Conservation (phyloP, 2,113 vertebrate species). For the Oreotrochilus melanogaster region DNA sequence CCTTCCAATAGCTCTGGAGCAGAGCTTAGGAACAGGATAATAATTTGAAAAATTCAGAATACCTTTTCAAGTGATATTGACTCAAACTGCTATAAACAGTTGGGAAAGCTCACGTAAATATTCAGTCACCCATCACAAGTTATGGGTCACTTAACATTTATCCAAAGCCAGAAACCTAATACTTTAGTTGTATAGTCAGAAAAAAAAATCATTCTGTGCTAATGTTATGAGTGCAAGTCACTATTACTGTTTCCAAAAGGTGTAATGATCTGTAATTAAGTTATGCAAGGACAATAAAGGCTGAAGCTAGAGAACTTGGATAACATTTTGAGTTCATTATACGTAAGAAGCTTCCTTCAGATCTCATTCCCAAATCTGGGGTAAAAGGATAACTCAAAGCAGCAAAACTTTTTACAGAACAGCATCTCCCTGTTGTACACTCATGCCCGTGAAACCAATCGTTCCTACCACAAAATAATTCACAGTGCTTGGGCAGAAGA, state of each 20-base stretch:
- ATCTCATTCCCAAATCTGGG: background rate
- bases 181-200: background rate
- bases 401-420: background rate
- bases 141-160: background rate
- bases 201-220: background rate
- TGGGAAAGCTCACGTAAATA: background rate
- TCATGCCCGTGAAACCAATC: background rate
- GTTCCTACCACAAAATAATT: fast-evolving
- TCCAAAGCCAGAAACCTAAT: background rate
- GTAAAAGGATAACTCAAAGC: background rate
- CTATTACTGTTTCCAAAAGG: background rate
- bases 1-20: background rate
- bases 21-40: background rate
- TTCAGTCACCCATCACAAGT: background rate
- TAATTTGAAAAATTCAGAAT: background rate
- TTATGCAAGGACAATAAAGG: background rate
- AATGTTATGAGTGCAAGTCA: background rate
- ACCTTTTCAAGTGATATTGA: background rate
- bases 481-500: background rate
- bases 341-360: background rate
- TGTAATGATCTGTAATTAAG: background rate
- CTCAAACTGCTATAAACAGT: background rate
- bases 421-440: background rate
- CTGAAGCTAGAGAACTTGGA: background rate
- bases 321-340: background rate